These are phyloP conservation scores for Myathropa florea DNA, from an alignment of 2,888 invertebrate species.

Conservation along the genomic window DNA sequence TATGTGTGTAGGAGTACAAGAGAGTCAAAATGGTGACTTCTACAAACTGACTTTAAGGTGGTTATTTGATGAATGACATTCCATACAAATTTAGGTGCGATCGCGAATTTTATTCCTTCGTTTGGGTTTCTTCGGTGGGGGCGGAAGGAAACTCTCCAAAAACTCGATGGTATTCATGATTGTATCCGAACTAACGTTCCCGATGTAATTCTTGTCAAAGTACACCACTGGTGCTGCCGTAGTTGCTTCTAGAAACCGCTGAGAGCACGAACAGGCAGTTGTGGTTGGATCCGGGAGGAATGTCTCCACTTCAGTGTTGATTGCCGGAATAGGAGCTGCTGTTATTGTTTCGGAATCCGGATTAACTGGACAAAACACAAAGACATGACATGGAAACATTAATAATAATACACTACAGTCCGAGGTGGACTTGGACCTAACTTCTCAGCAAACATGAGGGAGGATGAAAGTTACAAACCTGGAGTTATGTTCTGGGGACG, in stretches of 20 bases:
- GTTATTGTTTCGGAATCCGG: slow-evolving; percentile 43
- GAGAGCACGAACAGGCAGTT: slow-evolving; percentile 74
- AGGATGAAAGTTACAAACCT: background rate
- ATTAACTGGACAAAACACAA: background rate
- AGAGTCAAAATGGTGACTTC: background rate
- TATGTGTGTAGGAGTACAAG: background rate
- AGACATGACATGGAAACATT: background rate
- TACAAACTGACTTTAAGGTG: background rate
- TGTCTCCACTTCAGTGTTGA: slow-evolving; percentile 73
- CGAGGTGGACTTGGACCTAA: too few species aligned
- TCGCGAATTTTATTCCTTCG: slow-evolving; percentile 75
- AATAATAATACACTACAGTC: too few species aligned
- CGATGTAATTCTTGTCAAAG: slow-evolving; percentile 78
- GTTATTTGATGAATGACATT: background rate
- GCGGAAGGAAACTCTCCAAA: slow-evolving; percentile 77
- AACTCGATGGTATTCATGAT: slow-evolving; percentile 79
- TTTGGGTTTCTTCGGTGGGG: slow-evolving; percentile 76
- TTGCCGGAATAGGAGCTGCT: slow-evolving; percentile 67
- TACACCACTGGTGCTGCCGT: slow-evolving; percentile 75
- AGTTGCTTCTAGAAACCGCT: slow-evolving; percentile 70
- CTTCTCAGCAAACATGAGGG: too few species aligned
- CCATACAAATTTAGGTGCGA: slow-evolving; percentile 15
- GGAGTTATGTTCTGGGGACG: slow-evolving; percentile 72
- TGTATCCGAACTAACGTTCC: slow-evolving; percentile 78
- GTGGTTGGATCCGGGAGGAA: slow-evolving; percentile 65